phyloP scores from a whole-genome alignment of 2,888 invertebrate genomes.

The Limnephilus auricula region DNA sequence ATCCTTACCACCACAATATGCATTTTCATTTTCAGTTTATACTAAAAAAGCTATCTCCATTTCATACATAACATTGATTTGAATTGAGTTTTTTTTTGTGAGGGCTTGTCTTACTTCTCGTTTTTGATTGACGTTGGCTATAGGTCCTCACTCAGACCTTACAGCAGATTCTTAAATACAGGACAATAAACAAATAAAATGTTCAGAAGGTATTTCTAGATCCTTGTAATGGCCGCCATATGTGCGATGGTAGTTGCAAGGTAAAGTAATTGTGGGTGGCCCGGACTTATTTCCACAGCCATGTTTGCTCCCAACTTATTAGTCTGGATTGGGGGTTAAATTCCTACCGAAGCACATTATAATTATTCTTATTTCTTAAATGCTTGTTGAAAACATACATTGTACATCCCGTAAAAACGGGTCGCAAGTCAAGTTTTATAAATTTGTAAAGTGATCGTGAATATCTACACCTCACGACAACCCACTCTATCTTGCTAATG shows the following conservation, averaged over 20 bases:
- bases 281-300: conserved; percentile 44
- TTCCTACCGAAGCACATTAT: background rate
- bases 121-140: background rate
- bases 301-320: conserved; percentile 46
- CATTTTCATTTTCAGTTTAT: background rate
- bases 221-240: conserved; percentile 17
- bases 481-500: no score
- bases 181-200: conserved; percentile 64
- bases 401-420: no score
- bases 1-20: background rate
- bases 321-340: background rate
- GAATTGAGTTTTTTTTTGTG: background rate
- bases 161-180: conserved; percentile 47
- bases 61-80: no score
- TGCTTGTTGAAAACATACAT: no score
- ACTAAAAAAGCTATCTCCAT: background rate
- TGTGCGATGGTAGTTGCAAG: background rate
- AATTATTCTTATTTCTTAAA: background rate
- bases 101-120: background rate
- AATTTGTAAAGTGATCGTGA: no score
- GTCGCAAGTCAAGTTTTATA: no score
- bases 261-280: conserved; percentile 55
- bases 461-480: no score
- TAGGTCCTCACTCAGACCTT: conserved; percentile 50
- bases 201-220: conserved; percentile 41